Evolutionary conservation across 1,140 invertebrate species (phyloP).

Genomic region (Bombus turneri): DNA sequence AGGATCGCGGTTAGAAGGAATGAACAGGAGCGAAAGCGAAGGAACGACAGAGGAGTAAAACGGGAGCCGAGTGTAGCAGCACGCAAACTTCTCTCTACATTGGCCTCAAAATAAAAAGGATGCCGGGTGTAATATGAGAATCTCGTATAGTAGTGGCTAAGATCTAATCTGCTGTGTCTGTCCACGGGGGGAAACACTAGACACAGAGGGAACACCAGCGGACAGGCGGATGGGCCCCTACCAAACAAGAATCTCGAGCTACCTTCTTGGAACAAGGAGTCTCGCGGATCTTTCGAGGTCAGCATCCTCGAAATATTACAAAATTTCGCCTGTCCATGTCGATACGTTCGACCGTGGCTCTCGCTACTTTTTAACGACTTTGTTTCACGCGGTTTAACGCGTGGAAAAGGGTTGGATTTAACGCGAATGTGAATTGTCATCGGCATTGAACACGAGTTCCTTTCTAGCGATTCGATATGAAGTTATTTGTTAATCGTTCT

Average conservation of each 20-base stretch:
- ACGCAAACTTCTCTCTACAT: conserved; percentile 67
- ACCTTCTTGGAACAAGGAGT: conserved; percentile 66
- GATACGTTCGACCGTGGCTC: conserved; percentile 10
- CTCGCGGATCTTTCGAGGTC: conserved; percentile 55
- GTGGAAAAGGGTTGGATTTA: neutral
- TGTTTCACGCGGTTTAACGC: neutral
- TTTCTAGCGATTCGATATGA: neutral
- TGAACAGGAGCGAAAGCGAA: neutral
- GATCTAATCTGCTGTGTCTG: conserved; percentile 80
- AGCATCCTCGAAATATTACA: conserved; percentile 63
- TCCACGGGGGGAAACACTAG: conserved; percentile 78
- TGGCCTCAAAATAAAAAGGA: conserved; percentile 68
- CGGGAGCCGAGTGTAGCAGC: conserved; percentile 71
- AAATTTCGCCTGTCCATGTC: conserved; percentile 48
- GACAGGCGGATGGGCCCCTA: conserved; percentile 61
- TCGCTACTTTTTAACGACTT: neutral
- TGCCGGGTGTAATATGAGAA: conserved; percentile 78
- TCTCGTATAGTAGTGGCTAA: conserved; percentile 79
- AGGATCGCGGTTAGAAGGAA: neutral
- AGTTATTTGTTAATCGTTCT: neutral
- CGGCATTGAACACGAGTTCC: neutral
- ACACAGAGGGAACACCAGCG: conserved; percentile 69
- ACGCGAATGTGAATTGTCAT: neutral
- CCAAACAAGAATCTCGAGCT: conserved; percentile 68
- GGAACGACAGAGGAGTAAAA: conserved; percentile 66